These are phyloP conservation scores for Pterobdella sp. DNA, from an alignment of 2,888 invertebrate species.

Conservation along the genomic window DNA sequence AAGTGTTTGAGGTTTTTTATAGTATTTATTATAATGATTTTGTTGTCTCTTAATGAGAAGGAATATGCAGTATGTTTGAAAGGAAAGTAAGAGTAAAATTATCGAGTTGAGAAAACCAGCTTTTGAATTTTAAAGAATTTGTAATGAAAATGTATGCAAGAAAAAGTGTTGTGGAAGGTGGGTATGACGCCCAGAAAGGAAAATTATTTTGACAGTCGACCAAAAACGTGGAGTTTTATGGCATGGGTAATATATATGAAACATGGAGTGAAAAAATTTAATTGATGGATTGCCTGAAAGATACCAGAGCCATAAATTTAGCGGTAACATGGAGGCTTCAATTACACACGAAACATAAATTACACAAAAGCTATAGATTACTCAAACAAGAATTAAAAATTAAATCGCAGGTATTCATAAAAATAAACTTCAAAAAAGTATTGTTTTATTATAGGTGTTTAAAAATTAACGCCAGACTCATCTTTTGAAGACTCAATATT, in stretches of 20 bases:
- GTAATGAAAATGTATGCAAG: too few species aligned
- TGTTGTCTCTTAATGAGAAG: too few species aligned
- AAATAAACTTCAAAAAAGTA: not conserved
- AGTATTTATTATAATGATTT: too few species aligned
- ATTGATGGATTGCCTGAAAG: not conserved
- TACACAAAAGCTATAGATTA: not conserved
- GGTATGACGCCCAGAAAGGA: too few species aligned
- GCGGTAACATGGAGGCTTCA: not conserved
- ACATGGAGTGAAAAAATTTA: not conserved
- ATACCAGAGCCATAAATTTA: not conserved
- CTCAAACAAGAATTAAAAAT: constrained; percentile 1
- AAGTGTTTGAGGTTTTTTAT: too few species aligned
- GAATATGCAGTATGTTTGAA: too few species aligned
- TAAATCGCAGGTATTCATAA: not conserved
- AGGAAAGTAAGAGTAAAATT: too few species aligned
- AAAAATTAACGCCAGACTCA: not conserved
- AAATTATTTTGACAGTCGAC: not conserved
- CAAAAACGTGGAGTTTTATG: not conserved
- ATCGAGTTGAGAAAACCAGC: too few species aligned
- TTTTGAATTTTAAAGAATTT: too few species aligned
- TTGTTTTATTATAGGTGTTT: not conserved
- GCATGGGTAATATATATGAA: not conserved
- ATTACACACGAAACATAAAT: not conserved
- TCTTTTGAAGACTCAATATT: not conserved
- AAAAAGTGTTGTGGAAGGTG: too few species aligned